phyloP scores from a whole-genome alignment of 1,140 invertebrate genomes.

The Physella acuta region DNA sequence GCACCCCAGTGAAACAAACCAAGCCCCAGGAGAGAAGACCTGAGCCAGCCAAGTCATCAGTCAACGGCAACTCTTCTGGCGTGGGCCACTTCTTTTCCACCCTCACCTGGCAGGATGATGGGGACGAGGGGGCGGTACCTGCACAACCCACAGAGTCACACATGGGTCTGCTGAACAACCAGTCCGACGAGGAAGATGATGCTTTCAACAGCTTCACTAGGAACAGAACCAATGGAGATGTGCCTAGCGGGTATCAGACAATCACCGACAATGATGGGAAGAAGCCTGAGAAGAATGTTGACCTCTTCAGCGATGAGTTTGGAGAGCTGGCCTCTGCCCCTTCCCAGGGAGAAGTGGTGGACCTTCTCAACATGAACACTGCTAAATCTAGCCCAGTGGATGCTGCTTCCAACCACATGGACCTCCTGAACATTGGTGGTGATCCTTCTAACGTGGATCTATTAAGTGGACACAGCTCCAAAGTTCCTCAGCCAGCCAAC shows the following conservation, averaged over 20 bases:
- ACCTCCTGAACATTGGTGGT: conserved; percentile 40
- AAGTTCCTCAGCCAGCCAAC: conserved; percentile 3
- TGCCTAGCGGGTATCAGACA: conserved; percentile 20
- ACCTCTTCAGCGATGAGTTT: conserved; percentile 24
- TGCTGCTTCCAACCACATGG: conserved; percentile 16
- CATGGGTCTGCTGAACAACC: conserved; percentile 32
- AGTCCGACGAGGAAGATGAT: conserved; percentile 45
- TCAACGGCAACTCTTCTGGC: conserved; percentile 26
- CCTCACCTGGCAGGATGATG: conserved; percentile 41
- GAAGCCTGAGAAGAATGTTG: conserved; percentile 7
- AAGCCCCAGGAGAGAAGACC: conserved; percentile 8
- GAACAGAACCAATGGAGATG: conserved; percentile 27
- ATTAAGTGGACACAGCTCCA: conserved; percentile 57
- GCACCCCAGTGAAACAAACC: conserved; percentile 44
- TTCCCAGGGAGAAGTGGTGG: conserved; percentile 2
- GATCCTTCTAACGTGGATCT: conserved; percentile 66
- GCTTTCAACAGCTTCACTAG: conserved; percentile 31
- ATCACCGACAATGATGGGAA: not conserved
- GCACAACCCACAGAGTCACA: conserved; percentile 21
- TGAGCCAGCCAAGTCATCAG: conserved; percentile 20
- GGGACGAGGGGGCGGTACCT: not conserved
- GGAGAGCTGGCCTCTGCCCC: not conserved
- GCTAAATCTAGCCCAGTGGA: not conserved
- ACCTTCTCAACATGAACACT: conserved; percentile 2
- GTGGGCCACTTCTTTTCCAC: conserved; percentile 43